Base-by-base conservation (phyloP, 2,113 vertebrate species). In the Ammospiza caudacuta region DNA sequence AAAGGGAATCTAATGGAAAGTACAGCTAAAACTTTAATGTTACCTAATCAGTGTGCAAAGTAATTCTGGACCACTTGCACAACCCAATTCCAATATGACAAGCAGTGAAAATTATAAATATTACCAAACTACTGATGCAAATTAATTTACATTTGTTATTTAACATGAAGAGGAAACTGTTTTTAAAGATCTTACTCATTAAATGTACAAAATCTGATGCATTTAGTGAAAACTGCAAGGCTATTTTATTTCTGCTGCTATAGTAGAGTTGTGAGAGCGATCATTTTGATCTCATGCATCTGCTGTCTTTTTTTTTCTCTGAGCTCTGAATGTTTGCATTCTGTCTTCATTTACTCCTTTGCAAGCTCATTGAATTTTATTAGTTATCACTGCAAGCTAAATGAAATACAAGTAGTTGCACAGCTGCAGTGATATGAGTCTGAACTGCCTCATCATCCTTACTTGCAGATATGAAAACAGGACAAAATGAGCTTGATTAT, bases 311-410 rank as follows among this genome's bases (percentile, higher is more conserved):
- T 63, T 63, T 67, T 76, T 88, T 68, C 31, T 81, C 24, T 15
- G 27, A 59, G 37, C 49, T 96, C 39, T 75, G 74, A 72, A 59
- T 79, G 61, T 91, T 95, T 92, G 49, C 27, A 12, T 91, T 94
- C 74, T 82, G 62, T 91, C 81, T 84, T 85, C 54, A 15, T 89
- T 75, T 90, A 57, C 49, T 93, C 20, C 67, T 94, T 83, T 83
- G 82, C 44, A 86, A 86, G 69, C 49, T 95, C 44, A 72, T 61
- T 87, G 84, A 75, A 63, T 93, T 91, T 95, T 91, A 89, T 72
- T 94, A 81, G 87, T 87, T 92, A 72, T 75, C 58, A 68, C 49
- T 93, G 69, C 49, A 87, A 94, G 61, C 69, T 76, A 89, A 72
- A 90, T 2, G 7, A 87, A 92, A 79, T 84, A 55, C 90, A 95